A percentile compares a stretch with the other conserved stretches of the same genome.
Evolutionary conservation across 2,888 invertebrate genomes (phyloP).

Genomic region (Tipula helvola): DNA sequence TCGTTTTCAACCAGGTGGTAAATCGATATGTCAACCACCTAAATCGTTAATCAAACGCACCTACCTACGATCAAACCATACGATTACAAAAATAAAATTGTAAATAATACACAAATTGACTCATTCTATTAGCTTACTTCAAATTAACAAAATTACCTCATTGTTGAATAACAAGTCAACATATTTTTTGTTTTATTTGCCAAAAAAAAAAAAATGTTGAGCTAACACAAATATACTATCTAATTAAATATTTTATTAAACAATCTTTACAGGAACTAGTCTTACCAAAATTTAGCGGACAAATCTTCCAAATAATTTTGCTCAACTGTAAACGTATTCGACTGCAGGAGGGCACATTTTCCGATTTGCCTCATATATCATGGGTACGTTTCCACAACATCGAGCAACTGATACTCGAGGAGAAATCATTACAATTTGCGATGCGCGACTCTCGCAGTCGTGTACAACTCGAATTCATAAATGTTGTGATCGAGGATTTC

Average conservation of each 20-base stretch:
- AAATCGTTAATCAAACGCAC: neutral
- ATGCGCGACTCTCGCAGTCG: slow-evolving; percentile 31
- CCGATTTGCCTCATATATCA: slow-evolving; percentile 47
- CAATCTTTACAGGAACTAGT: slow-evolving; percentile 41
- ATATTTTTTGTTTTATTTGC: neutral
- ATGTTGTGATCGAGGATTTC: slow-evolving; percentile 40
- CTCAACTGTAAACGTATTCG: slow-evolving; percentile 50
- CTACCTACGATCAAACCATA: neutral
- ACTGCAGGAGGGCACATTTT: slow-evolving; percentile 45
- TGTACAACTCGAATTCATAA: slow-evolving; percentile 30
- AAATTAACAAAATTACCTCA: neutral
- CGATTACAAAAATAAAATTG: neutral
- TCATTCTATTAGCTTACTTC: neutral
- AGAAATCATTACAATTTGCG: slow-evolving; percentile 48
- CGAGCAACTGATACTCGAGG: slow-evolving; percentile 45
- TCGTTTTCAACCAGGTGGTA: neutral
- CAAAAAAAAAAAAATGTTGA: neutral
- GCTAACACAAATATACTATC: neutral
- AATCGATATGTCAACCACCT: neutral
- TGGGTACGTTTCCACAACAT: slow-evolving; percentile 51
- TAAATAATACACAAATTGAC: neutral
- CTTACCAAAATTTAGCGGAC: slow-evolving; percentile 35
- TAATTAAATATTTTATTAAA: neutral
- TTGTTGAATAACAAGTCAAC: neutral
- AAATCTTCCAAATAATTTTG: slow-evolving; percentile 45